Evolutionary conservation across 2,888 invertebrate species (phyloP).

Genomic region (Idaea aversata): DNA sequence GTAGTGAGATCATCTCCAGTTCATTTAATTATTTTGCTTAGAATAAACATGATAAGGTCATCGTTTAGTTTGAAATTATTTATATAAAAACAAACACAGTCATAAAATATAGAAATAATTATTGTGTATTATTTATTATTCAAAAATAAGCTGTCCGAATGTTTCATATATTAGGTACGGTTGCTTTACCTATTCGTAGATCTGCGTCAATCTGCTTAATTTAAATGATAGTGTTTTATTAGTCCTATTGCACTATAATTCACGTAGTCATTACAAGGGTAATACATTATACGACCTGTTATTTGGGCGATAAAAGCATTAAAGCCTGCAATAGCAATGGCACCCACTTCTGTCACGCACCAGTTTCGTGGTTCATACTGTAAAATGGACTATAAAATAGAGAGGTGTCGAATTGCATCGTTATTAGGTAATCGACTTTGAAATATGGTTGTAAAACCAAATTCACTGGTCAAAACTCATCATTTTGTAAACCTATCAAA

Average conservation of each 20-base stretch:
- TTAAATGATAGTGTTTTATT: slow-evolving; percentile 20
- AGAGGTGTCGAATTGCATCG: slow-evolving; percentile 36
- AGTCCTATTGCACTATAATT: slow-evolving; percentile 25
- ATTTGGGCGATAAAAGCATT: slow-evolving; percentile 28
- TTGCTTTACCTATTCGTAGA: not conserved
- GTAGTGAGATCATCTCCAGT: not conserved
- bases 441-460: slow-evolving; percentile 2
- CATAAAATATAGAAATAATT: not conserved
- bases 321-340: slow-evolving; percentile 39
- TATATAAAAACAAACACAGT: not conserved
- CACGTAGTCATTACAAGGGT: slow-evolving; percentile 27
- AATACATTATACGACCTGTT: slow-evolving; percentile 29
- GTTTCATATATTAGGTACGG: too few relatives aligned
- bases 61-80: not conserved
- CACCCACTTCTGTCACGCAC: slow-evolving; percentile 36
- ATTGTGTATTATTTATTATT: not conserved
- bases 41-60: slow-evolving; percentile 1
- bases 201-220: slow-evolving; percentile 15
- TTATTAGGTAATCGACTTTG: slow-evolving; percentile 3
- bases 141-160: too few relatives aligned
- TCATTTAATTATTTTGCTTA: not conserved
- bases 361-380: slow-evolving; percentile 26
- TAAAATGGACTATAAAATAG: slow-evolving; percentile 15
- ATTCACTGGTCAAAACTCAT: not conserved
- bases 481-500: too few relatives aligned